Evolutionary conservation across 1,140 invertebrate genomes (phyloP).

Genomic region (Aphis gossypii): DNA sequence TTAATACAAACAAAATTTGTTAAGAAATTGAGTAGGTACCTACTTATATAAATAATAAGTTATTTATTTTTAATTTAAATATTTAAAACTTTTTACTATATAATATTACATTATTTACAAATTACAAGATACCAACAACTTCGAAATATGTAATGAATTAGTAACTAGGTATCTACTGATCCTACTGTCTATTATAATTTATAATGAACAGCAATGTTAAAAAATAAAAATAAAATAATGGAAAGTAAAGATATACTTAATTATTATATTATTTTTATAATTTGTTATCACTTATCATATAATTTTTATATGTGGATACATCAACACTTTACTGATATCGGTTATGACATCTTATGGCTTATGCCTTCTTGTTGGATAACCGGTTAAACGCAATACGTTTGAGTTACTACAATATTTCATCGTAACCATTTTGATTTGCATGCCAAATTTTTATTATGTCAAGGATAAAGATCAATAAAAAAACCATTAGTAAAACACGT

Average conservation of each 20-base stretch:
- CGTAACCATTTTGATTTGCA: background rate
- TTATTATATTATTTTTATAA: background rate
- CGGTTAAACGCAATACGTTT: background rate
- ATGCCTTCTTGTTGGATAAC: background rate
- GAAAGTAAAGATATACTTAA: background rate
- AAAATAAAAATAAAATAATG: background rate
- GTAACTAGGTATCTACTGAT: background rate
- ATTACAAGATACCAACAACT: background rate
- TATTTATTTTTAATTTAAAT: background rate
- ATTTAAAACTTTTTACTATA: background rate
- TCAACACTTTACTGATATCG: background rate
- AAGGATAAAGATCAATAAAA: background rate
- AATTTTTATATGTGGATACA: background rate
- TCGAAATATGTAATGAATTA: background rate
- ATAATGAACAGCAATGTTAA: background rate
- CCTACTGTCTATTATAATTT: background rate
- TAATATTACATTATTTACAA: background rate
- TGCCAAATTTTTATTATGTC: conserved; percentile 6
- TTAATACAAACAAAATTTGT: background rate
- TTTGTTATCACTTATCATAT: background rate
- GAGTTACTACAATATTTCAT: background rate
- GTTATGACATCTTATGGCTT: background rate
- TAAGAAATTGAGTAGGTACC: background rate
- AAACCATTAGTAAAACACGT: background rate
- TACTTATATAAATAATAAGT: background rate